Evolutionary conservation across 2,797 vertebrate genomes (phyloP), one percentile per base, ranked within the genome.

Genomic region (Mionectes olivaceus): DNA sequence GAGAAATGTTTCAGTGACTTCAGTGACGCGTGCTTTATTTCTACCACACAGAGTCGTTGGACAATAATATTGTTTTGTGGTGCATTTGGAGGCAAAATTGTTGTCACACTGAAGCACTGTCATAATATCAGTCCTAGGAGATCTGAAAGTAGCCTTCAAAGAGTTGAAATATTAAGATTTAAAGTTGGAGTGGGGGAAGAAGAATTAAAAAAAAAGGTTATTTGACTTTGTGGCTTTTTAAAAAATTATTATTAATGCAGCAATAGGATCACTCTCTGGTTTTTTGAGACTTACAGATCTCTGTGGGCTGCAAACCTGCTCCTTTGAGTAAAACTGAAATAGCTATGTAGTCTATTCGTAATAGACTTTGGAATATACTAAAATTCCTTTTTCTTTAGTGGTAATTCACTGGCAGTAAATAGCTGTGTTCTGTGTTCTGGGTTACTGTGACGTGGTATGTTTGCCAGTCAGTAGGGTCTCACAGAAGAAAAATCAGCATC

Each of bases 1-100:
- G 91, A 90, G 73, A 96, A 91, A 67, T 75, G 87, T 91, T 95
- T 93, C 80, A 56, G 67, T 70, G 86, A 81, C 35, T 93, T 87
- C 68, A 89, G 39, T 81, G 82, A 55, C 49, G 16, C 14, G 67
- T 0, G 2, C 39, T 81, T 83, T 67, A 68, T 81, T 93, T 83
- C 79, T 75, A 3, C 25, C 46, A 83, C 53, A 47, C 41, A 52
- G 55, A 63, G 7, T 44, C 71, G 9, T 56, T 5, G 0, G 39
- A 57, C 61, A 69, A 22, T 41, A 46, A 10, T 46, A 50, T 27
- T 24, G 59, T 89, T 76, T 57, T 65, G 53, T 84, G 44, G 44
- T 68, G n/a, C 13, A 4, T 92, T 37, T 82, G 53, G 33, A 77
- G n/a, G 44, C 25, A 70, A 84, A 79, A 30, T 33, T 61, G 25